Conservation (phyloP, 92 coral and sea anemone genomes). For the Epizoanthus illoricatus region DNA sequence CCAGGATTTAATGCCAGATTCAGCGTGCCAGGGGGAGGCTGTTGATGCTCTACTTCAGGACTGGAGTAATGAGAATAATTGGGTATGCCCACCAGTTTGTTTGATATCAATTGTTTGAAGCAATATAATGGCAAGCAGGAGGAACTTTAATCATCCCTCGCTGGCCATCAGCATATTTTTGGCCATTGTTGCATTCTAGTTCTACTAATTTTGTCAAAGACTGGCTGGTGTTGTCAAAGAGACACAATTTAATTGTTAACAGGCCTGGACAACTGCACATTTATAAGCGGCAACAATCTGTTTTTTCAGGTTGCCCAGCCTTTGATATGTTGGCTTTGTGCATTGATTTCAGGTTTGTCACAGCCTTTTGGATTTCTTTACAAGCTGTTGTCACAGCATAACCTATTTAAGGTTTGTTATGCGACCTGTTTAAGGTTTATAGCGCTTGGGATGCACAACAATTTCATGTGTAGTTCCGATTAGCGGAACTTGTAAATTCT, state of each 20-base stretch:
- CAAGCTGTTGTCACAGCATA: not conserved
- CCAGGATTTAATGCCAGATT: constrained; percentile 54
- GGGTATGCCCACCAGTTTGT: too few relatives aligned
- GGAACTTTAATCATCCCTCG: not conserved
- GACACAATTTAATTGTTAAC: too few relatives aligned
- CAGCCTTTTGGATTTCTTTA: too few relatives aligned
- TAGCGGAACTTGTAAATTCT: not conserved
- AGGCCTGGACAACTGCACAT: not conserved
- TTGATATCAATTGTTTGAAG: too few relatives aligned
- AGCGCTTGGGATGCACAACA: not conserved
- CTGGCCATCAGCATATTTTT: not conserved
- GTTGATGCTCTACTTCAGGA: constrained; percentile 59
- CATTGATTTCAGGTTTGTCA: not conserved
- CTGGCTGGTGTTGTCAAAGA: not conserved
- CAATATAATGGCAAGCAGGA: constrained; percentile 2
- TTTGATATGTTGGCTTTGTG: not conserved
- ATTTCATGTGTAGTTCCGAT: not conserved
- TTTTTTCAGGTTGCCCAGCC: not conserved
- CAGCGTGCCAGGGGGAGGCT: constrained; percentile 47
- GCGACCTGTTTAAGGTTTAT: too few relatives aligned
- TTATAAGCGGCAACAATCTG: not conserved
- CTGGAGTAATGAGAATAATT: constrained; percentile 57
- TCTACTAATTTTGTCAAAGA: not conserved
- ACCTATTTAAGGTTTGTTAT: not conserved
- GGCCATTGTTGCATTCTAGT: not conserved